Evolutionary conservation across 2,888 invertebrate species (phyloP), one percentile per base, ranked within the genome.

Genomic region (Caenorhabditis sp.): DNA sequence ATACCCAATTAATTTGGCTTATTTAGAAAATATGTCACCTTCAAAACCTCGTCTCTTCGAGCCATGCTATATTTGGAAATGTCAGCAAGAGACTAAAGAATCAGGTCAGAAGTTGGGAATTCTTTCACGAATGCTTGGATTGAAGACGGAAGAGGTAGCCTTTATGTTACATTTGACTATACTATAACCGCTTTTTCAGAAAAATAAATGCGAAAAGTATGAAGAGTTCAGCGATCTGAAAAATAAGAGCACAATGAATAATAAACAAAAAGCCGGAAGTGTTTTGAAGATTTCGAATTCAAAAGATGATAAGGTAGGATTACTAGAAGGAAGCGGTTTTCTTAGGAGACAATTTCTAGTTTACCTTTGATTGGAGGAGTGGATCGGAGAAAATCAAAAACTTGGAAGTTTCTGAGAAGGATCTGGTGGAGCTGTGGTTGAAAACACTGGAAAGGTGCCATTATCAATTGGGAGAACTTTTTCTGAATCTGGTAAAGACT

Each of bases 11-110:
- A 24, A 44, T 64, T 64, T 64, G 54, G 24, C 24, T 26, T 16
- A 24, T 26, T 54, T 54, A 19, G 14, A 54, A 28, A 54, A 58
- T 6, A 58, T 58, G 58, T 64, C 31, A 49, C 14, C n/a, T 49
- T 49, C 66, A 19, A 68, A 28, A n/a, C 35, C 26, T 47, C 63
- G 63, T 26, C 28, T 59, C 10, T 72, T 72, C 28, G 72, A 72
- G 22, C 72, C 72, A 19, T 72, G 59, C 10, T 72, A 59, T 38
- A 72, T 59, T 35, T 72, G 72, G 72, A 72, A 72, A 10, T 31
- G 19, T 19, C 47, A 47, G 0, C 28, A 70, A 19, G 58, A 70
- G 28, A 44, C 16, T 41, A 26, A n/a, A 1, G 58, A 44, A 47
- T n/a, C 1, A 19, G 19, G 19, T 0, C 47, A 19, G 19, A 47